Percentiles rank a stretch among this genome's conserved stretches.
Conservation (phyloP, 2,113 vertebrate species). For the Irena cyanogastra region DNA sequence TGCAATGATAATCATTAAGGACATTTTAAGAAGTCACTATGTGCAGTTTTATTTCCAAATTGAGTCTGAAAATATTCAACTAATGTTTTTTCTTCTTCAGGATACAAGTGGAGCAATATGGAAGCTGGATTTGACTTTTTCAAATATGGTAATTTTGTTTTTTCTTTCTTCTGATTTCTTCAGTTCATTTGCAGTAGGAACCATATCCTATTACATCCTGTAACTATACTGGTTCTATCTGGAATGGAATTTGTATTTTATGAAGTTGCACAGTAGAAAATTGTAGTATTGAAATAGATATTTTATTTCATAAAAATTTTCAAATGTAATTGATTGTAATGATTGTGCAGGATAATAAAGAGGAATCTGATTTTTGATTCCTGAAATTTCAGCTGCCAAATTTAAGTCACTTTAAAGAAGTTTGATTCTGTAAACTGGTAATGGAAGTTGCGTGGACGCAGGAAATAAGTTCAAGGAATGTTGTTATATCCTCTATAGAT, state of each 20-base stretch:
- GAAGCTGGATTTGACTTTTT: constrained; percentile 94
- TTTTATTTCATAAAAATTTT: background rate
- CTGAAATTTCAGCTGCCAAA: background rate
- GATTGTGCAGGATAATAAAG: background rate
- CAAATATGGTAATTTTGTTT: constrained; percentile 79
- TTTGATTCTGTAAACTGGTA: background rate
- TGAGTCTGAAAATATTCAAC: background rate
- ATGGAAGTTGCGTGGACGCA: background rate
- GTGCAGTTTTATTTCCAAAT: background rate
- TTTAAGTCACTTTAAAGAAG: background rate
- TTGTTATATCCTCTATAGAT: background rate
- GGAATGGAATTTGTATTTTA: background rate
- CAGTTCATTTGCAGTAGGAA: background rate
- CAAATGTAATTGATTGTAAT: background rate
- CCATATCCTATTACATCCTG: background rate
- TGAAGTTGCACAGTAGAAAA: background rate
- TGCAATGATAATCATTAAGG: background rate
- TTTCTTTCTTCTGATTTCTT: background rate
- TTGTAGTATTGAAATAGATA: background rate
- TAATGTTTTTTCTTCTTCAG: constrained; percentile 64
- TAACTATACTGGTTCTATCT: background rate
- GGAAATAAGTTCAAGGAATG: background rate
- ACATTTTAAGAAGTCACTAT: background rate
- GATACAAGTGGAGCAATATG: constrained; percentile 89
- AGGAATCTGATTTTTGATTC: background rate